Base-by-base conservation (phyloP, 1,140 invertebrate genomes). In the Galleria mellonella region DNA sequence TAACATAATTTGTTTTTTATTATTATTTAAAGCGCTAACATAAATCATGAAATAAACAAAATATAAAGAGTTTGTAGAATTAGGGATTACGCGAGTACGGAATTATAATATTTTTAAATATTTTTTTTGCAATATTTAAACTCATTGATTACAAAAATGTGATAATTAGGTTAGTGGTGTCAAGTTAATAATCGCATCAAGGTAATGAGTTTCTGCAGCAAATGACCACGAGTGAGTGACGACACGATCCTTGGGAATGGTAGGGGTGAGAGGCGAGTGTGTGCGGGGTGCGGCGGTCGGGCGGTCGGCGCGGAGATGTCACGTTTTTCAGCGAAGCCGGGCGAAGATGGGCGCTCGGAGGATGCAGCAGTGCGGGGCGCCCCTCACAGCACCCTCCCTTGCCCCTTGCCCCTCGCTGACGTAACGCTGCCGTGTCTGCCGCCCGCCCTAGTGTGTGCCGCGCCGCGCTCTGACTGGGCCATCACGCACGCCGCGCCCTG, bases 391-490 rank as follows among this genome's bases (percentile, higher is more conserved):
- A 39, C 46, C 51, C n/a, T 48, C 45, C 40, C 40, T 31, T 55
- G 6, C 51, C 51, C 61, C 60, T 43, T 60, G 51, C 66, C 72
- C 67, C 67, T 52, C 65, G 76, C 81, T 87, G 82, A 87, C 84
- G 84, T 87, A 87, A 87, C 81, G 67, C 58, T 72, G 74, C 72
- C 67, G 72, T 68, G 69, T 66, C 69, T 65, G 64, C 57, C 55
- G 62, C 69, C 71, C 75, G 83, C 77, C 79, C 79, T 81, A 85
- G 83, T 85, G 78, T 83, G 81, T 77, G 72, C 70, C 82, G 82
- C 73, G 79, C 72, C 74, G 75, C 73, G 72, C 66, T 70, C 63
- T 67, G 65, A 72, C 68, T 49, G 68, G 63, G 68, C 74, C 56
- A 55, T 53, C 62, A 68, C 69, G 74, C 63, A 70, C 66, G 57